Evolutionary conservation across 2,888 invertebrate species (phyloP), one percentile per base, ranked within the genome.

Genomic region (Cremastinae sp.): DNA sequence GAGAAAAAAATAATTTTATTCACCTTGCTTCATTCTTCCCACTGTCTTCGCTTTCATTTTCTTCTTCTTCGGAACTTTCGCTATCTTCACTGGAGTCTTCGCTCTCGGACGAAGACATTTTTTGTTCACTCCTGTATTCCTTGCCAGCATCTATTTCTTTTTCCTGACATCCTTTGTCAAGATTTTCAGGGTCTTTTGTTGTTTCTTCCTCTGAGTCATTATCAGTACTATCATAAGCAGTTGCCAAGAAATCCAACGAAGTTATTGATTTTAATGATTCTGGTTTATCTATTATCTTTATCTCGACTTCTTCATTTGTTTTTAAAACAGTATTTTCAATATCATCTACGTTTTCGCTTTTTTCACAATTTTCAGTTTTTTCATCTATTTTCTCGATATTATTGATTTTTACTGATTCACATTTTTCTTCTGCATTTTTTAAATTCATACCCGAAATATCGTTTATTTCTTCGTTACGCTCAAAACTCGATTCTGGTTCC

Each of bases 191-290:
- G 5, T 35, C 37, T 47, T 62, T 47, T 7, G 16, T 18, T n/a
- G 61, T 5, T 28, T 28, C 28, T 3, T 28, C 28, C 28, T 28
- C 28, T 5, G 28, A 2, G 28, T 28, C 5, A 5, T 5, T 47
- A 8, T 62, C 61, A 2, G 47, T 35, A n/a, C 28, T 35, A 16
- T 47, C 47, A 16, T 62, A 62, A 37, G 61, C 61, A 2, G 0
- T 10, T 8, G 61, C 61, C 20, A 62, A 10, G 16, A 47, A 47
- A 1, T 45, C 61, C 0, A 62, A 22, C 9, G 61, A 62, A 8
- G 47, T 28, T 18, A 28, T 28, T 1, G 12, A 5, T 1, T 16
- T n/a, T 10, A 14, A 16, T 9, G 22, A 0, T 22, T 59, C 14
- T 12, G 22, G 3, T 3, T n/a, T 28, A 3, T 28, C 28, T 3